A percentile compares a stretch with the other conserved stretches of the same genome.
phyloP scores from a whole-genome alignment of 1,140 invertebrate genomes.

The Sweltsa coloradensis region DNA sequence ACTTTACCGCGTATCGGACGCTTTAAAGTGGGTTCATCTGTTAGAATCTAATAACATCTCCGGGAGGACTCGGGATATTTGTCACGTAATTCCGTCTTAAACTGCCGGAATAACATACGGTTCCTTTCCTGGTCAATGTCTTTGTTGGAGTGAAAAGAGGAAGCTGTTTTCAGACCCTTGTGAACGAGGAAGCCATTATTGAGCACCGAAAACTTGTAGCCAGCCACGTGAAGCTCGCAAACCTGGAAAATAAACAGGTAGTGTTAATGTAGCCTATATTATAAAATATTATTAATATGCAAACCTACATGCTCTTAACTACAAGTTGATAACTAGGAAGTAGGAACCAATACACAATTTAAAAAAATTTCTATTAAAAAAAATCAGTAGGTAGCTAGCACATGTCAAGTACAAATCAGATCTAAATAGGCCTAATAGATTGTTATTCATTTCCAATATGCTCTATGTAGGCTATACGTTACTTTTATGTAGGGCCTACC shows the following conservation, averaged over 20 bases:
- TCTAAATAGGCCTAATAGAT: too few species aligned
- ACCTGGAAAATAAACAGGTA: slow-evolving; percentile 30
- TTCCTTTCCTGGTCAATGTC: slow-evolving; percentile 38
- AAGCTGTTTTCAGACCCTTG: slow-evolving; percentile 36
- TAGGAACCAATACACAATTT: too few species aligned
- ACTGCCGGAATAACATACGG: slow-evolving; percentile 37
- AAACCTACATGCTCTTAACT: too few species aligned
- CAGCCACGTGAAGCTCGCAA: slow-evolving; percentile 46
- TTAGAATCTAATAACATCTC: slow-evolving; percentile 32
- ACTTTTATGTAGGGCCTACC: too few species aligned
- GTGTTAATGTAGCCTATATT: neutral
- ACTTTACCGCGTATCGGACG: too few species aligned
- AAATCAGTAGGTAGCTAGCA: too few species aligned
- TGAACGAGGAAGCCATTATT: slow-evolving; percentile 48
- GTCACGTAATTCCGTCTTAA: slow-evolving; percentile 42
- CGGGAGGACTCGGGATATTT: slow-evolving; percentile 41
- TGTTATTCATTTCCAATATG: too few species aligned
- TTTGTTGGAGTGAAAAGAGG: slow-evolving; percentile 36
- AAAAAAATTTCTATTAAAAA: too few species aligned
- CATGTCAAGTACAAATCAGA: too few species aligned
- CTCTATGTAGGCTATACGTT: too few species aligned
- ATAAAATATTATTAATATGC: slow-evolving; percentile 7
- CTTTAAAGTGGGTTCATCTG: neutral
- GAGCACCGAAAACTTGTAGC: slow-evolving; percentile 43
- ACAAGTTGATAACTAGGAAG: too few species aligned